phyloP scores from a whole-genome alignment of 2,797 vertebrate species.

The Arnoldichthys spilopterus region DNA sequence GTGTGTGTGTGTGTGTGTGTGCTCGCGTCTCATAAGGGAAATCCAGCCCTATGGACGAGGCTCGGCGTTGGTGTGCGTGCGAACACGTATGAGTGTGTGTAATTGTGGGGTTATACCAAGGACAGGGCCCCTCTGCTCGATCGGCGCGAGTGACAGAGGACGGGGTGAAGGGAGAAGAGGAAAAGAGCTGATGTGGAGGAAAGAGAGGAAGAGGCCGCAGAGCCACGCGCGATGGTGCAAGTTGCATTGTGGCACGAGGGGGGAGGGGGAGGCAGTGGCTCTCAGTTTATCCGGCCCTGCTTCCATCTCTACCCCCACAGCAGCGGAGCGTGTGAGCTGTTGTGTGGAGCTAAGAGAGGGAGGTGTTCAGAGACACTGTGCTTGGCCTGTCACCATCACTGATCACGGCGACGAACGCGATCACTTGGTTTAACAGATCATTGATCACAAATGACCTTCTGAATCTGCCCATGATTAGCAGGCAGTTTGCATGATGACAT shows the following conservation, averaged over 20 bases:
- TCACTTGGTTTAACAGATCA: background rate
- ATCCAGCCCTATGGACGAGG: constrained; percentile 33
- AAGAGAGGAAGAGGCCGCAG: constrained; percentile 43
- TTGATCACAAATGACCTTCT: background rate
- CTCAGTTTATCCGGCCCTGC: constrained; percentile 32
- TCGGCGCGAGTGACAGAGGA: constrained; percentile 36
- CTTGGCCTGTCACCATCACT: background rate
- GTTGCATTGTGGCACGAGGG: constrained; percentile 23
- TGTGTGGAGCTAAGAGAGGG: constrained; percentile 43
- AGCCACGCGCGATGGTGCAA: constrained; percentile 29
- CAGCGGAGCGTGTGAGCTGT: constrained; percentile 39
- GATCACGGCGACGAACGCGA: background rate
- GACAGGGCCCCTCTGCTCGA: constrained; percentile 41
- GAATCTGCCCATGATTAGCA: too few relatives aligned
- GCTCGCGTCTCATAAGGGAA: constrained; percentile 2
- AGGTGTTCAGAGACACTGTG: constrained; percentile 18
- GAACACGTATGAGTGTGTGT: background rate
- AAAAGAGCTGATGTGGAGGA: constrained; percentile 46
- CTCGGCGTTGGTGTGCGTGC: constrained; percentile 16
- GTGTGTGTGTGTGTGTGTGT: background rate
- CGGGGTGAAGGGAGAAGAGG: constrained; percentile 41
- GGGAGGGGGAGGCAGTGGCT: constrained; percentile 29
- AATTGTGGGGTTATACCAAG: constrained; percentile 36
- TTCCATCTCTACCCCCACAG: constrained; percentile 47
- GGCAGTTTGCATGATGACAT: too few relatives aligned